Conservation (phyloP, 1,140 invertebrate genomes). For the Drosophila sulfurigaster region DNA sequence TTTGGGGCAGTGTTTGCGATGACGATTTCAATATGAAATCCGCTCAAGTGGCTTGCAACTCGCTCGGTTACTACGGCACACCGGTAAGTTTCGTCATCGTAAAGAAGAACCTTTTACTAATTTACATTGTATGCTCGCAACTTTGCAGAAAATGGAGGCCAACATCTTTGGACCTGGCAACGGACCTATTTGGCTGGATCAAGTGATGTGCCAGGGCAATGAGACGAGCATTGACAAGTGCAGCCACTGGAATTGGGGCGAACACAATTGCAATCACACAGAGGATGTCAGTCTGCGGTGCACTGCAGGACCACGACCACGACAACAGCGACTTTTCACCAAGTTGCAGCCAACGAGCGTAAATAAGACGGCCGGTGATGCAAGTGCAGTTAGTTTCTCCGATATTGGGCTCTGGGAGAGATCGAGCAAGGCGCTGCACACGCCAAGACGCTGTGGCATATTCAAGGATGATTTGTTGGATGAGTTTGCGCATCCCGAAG, state of each 20-base stretch:
- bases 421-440: slow-evolving; percentile 63
- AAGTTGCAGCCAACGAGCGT: slow-evolving; percentile 21
- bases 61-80: slow-evolving; percentile 87
- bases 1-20: slow-evolving; percentile 93
- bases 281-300: slow-evolving; percentile 90
- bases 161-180: slow-evolving; percentile 84
- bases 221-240: slow-evolving; percentile 89
- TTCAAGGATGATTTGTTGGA: slow-evolving; percentile 67
- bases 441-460: slow-evolving; percentile 73
- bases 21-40: slow-evolving; percentile 90
- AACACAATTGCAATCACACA: slow-evolving; percentile 90
- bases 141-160: slow-evolving; percentile 63
- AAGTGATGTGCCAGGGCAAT: slow-evolving; percentile 89
- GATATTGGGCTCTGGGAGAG: slow-evolving; percentile 75
- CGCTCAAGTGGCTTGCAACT: slow-evolving; percentile 89
- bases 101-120: fast-evolving
- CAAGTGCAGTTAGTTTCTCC: slow-evolving; percentile 18
- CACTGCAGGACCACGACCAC: slow-evolving; percentile 57
- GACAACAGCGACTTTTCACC: slow-evolving; percentile 18
- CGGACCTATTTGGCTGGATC: slow-evolving; percentile 91
- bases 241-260: slow-evolving; percentile 89
- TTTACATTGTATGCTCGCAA: not conserved
- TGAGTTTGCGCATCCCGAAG: slow-evolving; percentile 83
- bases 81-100: slow-evolving; percentile 69
- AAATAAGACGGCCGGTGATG: not conserved